Evolutionary conservation across 2,113 vertebrate species (phyloP), one percentile per base, ranked within the genome.

Genomic region (Indicator maculatus): DNA sequence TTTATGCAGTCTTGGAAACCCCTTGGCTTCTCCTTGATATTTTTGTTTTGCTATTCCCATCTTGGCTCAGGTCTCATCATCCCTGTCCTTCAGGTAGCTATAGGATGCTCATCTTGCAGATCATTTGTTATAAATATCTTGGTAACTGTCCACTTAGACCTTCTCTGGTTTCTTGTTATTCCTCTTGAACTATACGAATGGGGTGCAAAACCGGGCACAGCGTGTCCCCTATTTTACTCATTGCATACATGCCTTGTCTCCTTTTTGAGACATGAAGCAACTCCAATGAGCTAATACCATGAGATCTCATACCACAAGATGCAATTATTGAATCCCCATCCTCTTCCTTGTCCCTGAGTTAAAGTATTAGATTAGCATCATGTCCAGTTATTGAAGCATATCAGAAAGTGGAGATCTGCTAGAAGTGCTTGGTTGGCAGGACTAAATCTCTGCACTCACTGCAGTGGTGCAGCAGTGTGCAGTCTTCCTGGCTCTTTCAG

Each of bases 301-400:
- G 50, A 52, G 23, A 52, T 86, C 77, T 89, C 18, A n/a, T 47
- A 64, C 5, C 16, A 24, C 0, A 2, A 75, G 53, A 60, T 53
- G 61, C 45, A 63, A 20, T 73, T 85, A 71, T 14, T 56, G 23
- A 86, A 74, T 16, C 3, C 7, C 63, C 28, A 74, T 77, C 33
- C 36, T 87, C 31, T 80, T 95, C 20, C 27, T 73, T 79, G 47
- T 41, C 30, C 39, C 27, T 61, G 38, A 27, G 89, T 86, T 93
- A 74, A 93, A 77, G 16, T 63, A 31, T 45, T 53, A 33, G 23
- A 63, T 63, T 47, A 78, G 61, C 56, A 94, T 87, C 28, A 20
- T 65, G 53, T 36, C 38, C 21, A 81, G 39, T 95, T 94, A 93
- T 95, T 97, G 93, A 86, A 93, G 87, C 63, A 64, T 50, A 52